phyloP scores from a whole-genome alignment of 2,797 vertebrate genomes.

The Aeoliscus strigatus region DNA sequence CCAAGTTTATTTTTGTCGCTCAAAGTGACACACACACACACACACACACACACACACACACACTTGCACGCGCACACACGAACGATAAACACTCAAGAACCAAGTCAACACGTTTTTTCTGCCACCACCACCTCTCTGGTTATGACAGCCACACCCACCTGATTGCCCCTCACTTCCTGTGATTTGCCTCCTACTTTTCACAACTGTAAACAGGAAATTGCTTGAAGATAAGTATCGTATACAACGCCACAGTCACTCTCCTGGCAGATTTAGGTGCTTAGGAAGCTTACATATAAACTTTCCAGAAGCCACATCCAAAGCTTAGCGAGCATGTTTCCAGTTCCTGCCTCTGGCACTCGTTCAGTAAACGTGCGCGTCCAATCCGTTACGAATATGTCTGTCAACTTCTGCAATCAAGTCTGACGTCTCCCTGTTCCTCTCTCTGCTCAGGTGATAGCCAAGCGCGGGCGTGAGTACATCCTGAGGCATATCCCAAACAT shows the following conservation, averaged over 20 bases:
- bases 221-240: slow-evolving; percentile 35
- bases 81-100: too few species aligned
- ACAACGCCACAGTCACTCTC: slow-evolving; percentile 31
- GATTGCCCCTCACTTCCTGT: slow-evolving; percentile 67
- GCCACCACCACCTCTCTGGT: slow-evolving; percentile 8
- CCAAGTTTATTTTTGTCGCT: slow-evolving; percentile 57
- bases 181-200: slow-evolving; percentile 65
- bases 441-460: slow-evolving; percentile 84
- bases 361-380: slow-evolving; percentile 11
- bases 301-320: slow-evolving; percentile 16
- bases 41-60: too few species aligned
- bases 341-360: neutral
- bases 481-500: slow-evolving; percentile 96
- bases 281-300: slow-evolving; percentile 22
- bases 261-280: slow-evolving; percentile 29
- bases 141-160: slow-evolving; percentile 49
- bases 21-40: slow-evolving; percentile 48
- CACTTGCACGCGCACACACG: too few species aligned
- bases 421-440: slow-evolving; percentile 9
- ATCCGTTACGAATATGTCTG: slow-evolving; percentile 6
- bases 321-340: slow-evolving; percentile 24
- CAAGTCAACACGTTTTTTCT: too few species aligned
- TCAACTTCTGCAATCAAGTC: slow-evolving; percentile 4
- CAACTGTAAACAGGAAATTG: slow-evolving; percentile 62
- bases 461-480: slow-evolving; percentile 94